Evolutionary conservation across 2,888 invertebrate species (phyloP), one percentile per base, ranked within the genome.

Genomic region (Cryptocephalus moraei): DNA sequence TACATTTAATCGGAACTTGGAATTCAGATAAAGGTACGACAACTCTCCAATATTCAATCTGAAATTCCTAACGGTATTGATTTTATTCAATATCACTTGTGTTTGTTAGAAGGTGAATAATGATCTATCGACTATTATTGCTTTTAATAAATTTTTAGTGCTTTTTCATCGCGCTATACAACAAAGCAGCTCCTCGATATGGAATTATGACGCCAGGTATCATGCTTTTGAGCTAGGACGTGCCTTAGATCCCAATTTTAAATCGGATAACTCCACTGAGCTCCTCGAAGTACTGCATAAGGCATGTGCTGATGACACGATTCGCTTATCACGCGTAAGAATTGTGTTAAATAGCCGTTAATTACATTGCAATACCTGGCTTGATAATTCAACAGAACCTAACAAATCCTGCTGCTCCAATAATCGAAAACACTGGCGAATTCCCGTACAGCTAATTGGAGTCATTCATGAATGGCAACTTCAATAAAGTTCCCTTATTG

Each of bases 101-200:
- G 22, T 22, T 22, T 22, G 22, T 22, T 22, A 22, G 6, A 22
- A 22, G 6, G 22, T 22, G n/a, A n/a, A n/a, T n/a, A n/a, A n/a
- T n/a, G n/a, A n/a, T 22, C 22, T 22, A 4, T 22, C 6, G 22
- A n/a, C 6, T 22, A 22, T 22, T 22, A 22, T 14, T 11, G n/a
- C 4, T n/a, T 12, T 12, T 43, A 10, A 22, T 43, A 9, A 12
- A 13, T 1, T 49, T 46, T 11, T 8, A 51, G 51, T 41, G 11
- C 39, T 51, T 33, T 51, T 51, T 10, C 44, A 49, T 33, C 47
- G 44, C 8, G 51, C 45, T 9, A 51, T 51, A 34, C 40, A 49
- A 38, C 48, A 51, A 42, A 51, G 51, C 34, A 49, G 49, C 39
- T 45, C 45, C 14, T 42, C 46, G 14, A n/a, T 51, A 38, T 44